Conservation (phyloP, 2,888 invertebrate species). For the Netelia virgata region DNA sequence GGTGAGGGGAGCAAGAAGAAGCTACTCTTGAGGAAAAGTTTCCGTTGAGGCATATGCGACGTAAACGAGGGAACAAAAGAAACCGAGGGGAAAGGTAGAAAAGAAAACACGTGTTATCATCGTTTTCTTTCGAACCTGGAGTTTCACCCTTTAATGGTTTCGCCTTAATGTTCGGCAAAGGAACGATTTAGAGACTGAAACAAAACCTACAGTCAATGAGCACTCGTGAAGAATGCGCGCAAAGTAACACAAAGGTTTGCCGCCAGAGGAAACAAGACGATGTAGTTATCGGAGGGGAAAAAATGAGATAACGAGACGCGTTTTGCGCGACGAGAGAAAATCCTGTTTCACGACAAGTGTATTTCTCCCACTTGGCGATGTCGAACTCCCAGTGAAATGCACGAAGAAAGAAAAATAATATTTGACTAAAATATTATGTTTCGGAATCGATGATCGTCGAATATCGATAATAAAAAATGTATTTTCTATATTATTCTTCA, state of each 20-base stretch:
- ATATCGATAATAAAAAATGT: too few species aligned
- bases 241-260: background rate
- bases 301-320: background rate
- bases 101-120: slow-evolving; percentile 58
- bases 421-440: too few species aligned
- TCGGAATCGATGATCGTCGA: too few species aligned
- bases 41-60: slow-evolving; percentile 30
- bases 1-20: slow-evolving; percentile 25
- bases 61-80: slow-evolving; percentile 20
- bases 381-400: background rate
- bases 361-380: background rate
- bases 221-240: slow-evolving; percentile 21
- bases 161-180: slow-evolving; percentile 49
- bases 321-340: background rate
- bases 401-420: background rate
- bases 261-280: slow-evolving; percentile 8
- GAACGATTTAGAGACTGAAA: slow-evolving; percentile 36
- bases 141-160: slow-evolving; percentile 54
- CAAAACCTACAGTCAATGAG: slow-evolving; percentile 46
- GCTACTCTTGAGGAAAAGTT: slow-evolving; percentile 34
- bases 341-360: slow-evolving; percentile 7
- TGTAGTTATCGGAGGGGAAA: background rate
- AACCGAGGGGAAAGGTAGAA: slow-evolving; percentile 45
- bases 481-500: background rate
- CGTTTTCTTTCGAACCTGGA: slow-evolving; percentile 52